A percentile compares a stretch with the other conserved stretches of the same genome.
Conservation (phyloP, 2,113 vertebrate genomes). For the Notothenia rossii region DNA sequence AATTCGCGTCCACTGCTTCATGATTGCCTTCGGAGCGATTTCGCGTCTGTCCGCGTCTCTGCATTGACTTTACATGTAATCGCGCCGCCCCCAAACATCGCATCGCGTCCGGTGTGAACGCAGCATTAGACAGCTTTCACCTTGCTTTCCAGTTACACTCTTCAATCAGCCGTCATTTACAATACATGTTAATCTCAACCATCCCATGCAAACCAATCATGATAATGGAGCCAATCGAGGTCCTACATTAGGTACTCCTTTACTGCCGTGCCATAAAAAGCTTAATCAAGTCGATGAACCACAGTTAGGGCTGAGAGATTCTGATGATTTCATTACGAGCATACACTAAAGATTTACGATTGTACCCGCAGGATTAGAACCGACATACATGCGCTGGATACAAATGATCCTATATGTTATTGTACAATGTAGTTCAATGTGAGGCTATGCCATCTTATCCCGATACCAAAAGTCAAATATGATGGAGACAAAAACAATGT, state of each 20-base stretch:
- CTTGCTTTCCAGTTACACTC: slow-evolving; percentile 44
- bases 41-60: no score
- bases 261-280: slow-evolving; percentile 31
- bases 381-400: neutral
- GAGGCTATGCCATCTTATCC: neutral
- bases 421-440: neutral
- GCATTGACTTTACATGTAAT: no score
- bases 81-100: no score
- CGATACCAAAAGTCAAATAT: neutral
- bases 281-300: slow-evolving; percentile 51
- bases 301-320: slow-evolving; percentile 21
- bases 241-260: slow-evolving; percentile 34
- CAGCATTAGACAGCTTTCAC: slow-evolving; percentile 34
- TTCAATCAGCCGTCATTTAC: slow-evolving; percentile 58
- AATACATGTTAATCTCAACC: slow-evolving; percentile 26
- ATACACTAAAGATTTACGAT: neutral
- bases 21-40: no score
- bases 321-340: slow-evolving; percentile 20
- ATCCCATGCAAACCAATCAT: slow-evolving; percentile 62
- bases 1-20: no score
- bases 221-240: slow-evolving; percentile 67
- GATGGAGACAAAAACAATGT: neutral
- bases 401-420: neutral
- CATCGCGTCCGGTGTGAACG: no score
- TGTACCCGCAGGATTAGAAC: neutral